Evolutionary conservation across 2,113 vertebrate genomes (phyloP).

Genomic region (Dipodomys stephensi): DNA sequence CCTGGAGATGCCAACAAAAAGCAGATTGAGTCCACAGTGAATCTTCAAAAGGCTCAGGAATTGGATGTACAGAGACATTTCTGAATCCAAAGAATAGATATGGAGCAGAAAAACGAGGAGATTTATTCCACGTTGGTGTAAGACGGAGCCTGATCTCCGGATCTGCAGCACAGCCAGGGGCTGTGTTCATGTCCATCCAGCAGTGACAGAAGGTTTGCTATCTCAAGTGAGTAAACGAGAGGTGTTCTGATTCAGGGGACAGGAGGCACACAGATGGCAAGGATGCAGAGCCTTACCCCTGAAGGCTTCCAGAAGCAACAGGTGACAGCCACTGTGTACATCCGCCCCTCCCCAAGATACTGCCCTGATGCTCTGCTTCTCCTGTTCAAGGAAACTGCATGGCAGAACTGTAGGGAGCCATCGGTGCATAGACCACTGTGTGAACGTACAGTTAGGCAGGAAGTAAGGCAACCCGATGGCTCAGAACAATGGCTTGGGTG

Average conservation of each 20-base stretch:
- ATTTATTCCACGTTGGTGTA: background rate
- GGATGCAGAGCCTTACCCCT: background rate
- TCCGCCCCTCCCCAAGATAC: fast-evolving
- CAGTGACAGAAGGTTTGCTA: background rate
- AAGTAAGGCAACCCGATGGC: too few relatives aligned
- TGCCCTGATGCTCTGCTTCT: background rate
- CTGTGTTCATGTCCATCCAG: background rate
- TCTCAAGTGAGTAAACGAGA: background rate
- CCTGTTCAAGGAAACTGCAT: background rate
- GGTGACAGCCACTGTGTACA: background rate
- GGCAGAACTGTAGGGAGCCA: background rate
- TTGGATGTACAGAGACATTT: background rate
- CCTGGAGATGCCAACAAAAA: background rate
- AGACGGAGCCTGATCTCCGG: background rate
- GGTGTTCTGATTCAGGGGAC: background rate
- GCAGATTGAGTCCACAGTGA: background rate
- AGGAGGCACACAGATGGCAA: background rate
- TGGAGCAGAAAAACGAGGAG: background rate
- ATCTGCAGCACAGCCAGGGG: too few relatives aligned
- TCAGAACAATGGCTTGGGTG: too few relatives aligned
- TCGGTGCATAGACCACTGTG: fast-evolving
- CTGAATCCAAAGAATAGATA: background rate
- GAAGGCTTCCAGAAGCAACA: background rate
- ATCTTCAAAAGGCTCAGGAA: background rate
- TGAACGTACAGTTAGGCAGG: background rate